Conservation (phyloP, 2,888 invertebrate genomes). For the Timandra comae region DNA sequence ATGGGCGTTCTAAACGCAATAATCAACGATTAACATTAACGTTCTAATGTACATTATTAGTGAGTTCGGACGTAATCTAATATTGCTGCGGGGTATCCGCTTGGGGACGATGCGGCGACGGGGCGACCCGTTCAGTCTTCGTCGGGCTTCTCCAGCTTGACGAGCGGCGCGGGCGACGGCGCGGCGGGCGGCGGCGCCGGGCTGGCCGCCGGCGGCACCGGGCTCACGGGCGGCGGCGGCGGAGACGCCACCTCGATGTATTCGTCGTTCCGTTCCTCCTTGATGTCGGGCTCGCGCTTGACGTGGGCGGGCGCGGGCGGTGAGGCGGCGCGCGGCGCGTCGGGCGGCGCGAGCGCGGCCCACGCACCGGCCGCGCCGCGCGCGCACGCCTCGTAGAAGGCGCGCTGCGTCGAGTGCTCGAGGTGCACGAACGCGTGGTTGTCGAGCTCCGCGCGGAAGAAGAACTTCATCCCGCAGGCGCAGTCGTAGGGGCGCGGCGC, state of each 20-base stretch:
- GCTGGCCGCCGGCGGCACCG: slow-evolving; percentile 34
- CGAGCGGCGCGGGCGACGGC: slow-evolving; percentile 29
- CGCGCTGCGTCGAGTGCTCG: slow-evolving; percentile 71
- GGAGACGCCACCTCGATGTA: slow-evolving; percentile 71
- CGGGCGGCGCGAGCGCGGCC: slow-evolving; percentile 60
- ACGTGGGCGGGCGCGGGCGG: slow-evolving; percentile 34
- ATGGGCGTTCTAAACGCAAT: slow-evolving; percentile 71
- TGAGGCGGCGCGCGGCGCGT: slow-evolving; percentile 24
- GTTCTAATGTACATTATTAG: slow-evolving; percentile 38
- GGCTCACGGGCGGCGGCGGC: slow-evolving; percentile 38
- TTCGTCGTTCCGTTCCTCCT: slow-evolving; percentile 66
- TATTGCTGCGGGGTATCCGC: slow-evolving; percentile 60
- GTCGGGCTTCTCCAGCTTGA: slow-evolving; percentile 62
- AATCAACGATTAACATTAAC: slow-evolving; percentile 53
- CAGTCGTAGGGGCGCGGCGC: slow-evolving; percentile 92
- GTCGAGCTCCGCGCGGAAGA: slow-evolving; percentile 93
- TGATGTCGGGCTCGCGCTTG: slow-evolving; percentile 61
- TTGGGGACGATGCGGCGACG: background rate
- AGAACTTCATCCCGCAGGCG: slow-evolving; percentile 89
- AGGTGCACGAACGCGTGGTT: slow-evolving; percentile 84
- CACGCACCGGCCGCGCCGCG: slow-evolving; percentile 64
- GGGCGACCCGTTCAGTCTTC: slow-evolving; percentile 43
- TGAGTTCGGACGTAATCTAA: slow-evolving; percentile 70
- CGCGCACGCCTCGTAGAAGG: slow-evolving; percentile 67
- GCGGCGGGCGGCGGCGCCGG: slow-evolving; percentile 34